phyloP scores from a whole-genome alignment of 92 coral and sea anemone genomes.

The Heteractis magnifica region DNA sequence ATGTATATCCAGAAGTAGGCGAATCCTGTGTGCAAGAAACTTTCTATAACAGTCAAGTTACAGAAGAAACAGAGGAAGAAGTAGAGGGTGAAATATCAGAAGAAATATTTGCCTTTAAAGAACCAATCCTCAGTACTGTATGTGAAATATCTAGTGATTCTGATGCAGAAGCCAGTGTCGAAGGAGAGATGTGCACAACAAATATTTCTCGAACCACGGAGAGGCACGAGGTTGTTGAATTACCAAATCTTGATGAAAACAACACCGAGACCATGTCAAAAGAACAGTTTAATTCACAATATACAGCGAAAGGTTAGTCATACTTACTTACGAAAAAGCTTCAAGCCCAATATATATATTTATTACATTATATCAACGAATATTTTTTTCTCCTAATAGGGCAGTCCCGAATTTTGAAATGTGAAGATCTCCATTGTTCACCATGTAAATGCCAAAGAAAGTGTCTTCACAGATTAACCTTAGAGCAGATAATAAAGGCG shows the following conservation, averaged over 20 bases:
- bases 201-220: not conserved
- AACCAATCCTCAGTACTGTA: not conserved
- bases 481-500: conserved; percentile 19
- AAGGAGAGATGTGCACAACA: not conserved
- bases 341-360: not conserved
- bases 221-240: not conserved
- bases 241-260: not conserved
- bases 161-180: not conserved
- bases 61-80: not conserved
- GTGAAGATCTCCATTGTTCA: conserved; percentile 6
- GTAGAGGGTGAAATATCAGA: not conserved
- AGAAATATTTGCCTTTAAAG: not conserved
- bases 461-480: conserved; percentile 20
- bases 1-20: not conserved
- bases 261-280: not conserved
- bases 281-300: not conserved
- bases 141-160: not conserved
- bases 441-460: conserved; percentile 3
- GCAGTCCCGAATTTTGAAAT: not conserved
- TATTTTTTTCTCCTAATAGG: not conserved
- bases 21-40: not conserved
- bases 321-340: not conserved
- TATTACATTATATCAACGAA: not conserved
- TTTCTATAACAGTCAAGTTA: not conserved
- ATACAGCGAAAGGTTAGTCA: not conserved